Evolutionary conservation across 2,797 vertebrate species (phyloP).

Genomic region (Alcedo atthis): DNA sequence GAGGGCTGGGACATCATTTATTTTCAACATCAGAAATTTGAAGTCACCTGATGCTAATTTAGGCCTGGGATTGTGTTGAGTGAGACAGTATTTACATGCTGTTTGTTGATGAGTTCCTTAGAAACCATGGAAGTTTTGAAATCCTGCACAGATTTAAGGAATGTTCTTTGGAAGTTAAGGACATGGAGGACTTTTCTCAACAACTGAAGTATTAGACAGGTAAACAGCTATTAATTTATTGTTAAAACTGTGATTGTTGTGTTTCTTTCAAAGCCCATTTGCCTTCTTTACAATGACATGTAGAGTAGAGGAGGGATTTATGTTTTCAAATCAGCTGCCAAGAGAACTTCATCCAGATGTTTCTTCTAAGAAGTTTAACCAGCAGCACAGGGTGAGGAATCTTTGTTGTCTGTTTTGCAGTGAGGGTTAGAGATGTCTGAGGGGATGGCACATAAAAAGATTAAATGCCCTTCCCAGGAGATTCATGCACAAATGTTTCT

Average conservation of each 20-base stretch:
- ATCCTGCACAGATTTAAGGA: background rate
- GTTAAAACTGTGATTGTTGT: background rate
- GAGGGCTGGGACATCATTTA: background rate
- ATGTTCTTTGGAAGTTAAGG: background rate
- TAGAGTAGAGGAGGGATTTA: background rate
- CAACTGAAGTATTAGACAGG: background rate
- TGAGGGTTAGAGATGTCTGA: conserved; percentile 1
- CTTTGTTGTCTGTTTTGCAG: conserved; percentile 33
- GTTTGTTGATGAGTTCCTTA: background rate
- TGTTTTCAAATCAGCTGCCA: conserved; percentile 40
- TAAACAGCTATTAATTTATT: conserved; percentile 4
- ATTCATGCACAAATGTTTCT: conserved; percentile 48
- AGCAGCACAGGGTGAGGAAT: background rate
- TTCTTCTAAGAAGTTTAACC: conserved; percentile 34
- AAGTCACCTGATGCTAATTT: background rate
- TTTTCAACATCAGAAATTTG: background rate
- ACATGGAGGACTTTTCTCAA: background rate
- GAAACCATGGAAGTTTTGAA: background rate
- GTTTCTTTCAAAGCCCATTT: conserved; percentile 6
- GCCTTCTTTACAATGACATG: background rate
- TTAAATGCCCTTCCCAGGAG: conserved; percentile 35
- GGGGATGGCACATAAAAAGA: conserved; percentile 27
- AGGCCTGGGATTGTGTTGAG: background rate
- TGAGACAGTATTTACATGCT: background rate
- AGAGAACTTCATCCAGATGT: conserved; percentile 59